Evolutionary conservation across 2,888 invertebrate genomes (phyloP), one percentile per base, ranked within the genome.

Genomic region (Epistrophe grossulariae): DNA sequence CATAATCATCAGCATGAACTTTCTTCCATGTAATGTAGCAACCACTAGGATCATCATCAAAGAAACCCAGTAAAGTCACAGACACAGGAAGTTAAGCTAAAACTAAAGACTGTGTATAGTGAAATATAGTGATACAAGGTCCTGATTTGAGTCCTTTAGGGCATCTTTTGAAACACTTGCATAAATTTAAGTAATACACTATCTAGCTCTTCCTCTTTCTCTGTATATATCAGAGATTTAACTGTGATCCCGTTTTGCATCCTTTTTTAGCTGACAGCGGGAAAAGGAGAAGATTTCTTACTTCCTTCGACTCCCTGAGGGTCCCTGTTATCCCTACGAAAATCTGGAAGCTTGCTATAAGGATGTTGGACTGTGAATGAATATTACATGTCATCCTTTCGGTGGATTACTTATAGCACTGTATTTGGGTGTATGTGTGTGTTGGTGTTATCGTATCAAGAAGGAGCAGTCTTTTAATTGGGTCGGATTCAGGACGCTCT

Each of bases 1-100:
- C 68, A 1, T 60, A 38, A 55, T 43, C 24, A 62, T 8, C 45
- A 57, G 52, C 52, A 55, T 55, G 43, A 68, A 57, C 57, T 11
- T 43, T 38, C 50, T 45, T 62, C 15, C 57, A 19, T 52, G 35
- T 38, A 45, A 35, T 52, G n/a, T 9, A 48, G n/a, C 9, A 50
- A 50, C 38, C 38, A 59, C 35, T 19, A 15, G 11, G 4, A 31
- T 55, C 55, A 31, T 55, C 28, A 24, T 17, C 17, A 17, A 2
- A 4, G 11, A 31, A 31, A 48, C 31, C 28, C 31, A 66, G 13
- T 38, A 74, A 35, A 64, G 45, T 64, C 48, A 68, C 78, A 64
- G 78, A 82, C 70, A 85, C 70, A 70, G 85, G 64, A 82, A 82
- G 82, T 82, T 57, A 31, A 74, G 59, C 73, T 71, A 71, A 78